Evolutionary conservation across 2,113 vertebrate genomes (phyloP), one percentile per base, ranked within the genome.

Genomic region (Amblyopsis rosae): DNA sequence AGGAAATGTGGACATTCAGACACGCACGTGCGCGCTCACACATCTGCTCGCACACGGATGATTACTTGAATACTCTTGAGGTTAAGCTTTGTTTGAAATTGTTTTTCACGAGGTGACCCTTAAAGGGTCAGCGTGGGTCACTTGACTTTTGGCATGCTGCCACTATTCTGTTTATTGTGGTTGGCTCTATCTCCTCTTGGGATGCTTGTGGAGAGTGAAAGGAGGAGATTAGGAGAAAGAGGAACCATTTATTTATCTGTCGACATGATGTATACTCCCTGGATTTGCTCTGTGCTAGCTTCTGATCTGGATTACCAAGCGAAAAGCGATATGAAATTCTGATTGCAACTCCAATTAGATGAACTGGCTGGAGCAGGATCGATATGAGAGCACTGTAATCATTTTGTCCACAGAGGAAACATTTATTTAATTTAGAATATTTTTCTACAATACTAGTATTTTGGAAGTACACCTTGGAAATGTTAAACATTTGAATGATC

Each of bases 381-480:
- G 62, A 70, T 67, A 72, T 56, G 19, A 53, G 63, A 64, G 13
- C 49, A 61, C 49, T 33, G n/a, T 57, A 46, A 79, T 73, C 12
- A 69, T 84, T 81, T 69, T 32, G 64, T 49, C 65, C 57, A 47
- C 33, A 65, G 13, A 70, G 59, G 53, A 41, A 7, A 59, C 55
- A 69, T 70, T 59, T 59, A 70, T 72, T 76, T 56, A 53, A 16
- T 55, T 49, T 55, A 45, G 33, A 26, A 76, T 65, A 76, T 65
- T 77, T 66, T 67, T 67, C 48, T 59, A 51, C 62, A 69, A 59
- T 81, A 66, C 50, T 11, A 13, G 8, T 67, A 62, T 70, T 73
- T 53, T 53, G 73, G 54, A 15, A 73, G 83, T 79, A 86, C 82
- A 85, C 84, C 72, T 80, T 81, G 78, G 78, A 83, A 72, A 62